Base-by-base conservation (phyloP, 1,140 invertebrate genomes). In the Camponotus pennsylvanicus region DNA sequence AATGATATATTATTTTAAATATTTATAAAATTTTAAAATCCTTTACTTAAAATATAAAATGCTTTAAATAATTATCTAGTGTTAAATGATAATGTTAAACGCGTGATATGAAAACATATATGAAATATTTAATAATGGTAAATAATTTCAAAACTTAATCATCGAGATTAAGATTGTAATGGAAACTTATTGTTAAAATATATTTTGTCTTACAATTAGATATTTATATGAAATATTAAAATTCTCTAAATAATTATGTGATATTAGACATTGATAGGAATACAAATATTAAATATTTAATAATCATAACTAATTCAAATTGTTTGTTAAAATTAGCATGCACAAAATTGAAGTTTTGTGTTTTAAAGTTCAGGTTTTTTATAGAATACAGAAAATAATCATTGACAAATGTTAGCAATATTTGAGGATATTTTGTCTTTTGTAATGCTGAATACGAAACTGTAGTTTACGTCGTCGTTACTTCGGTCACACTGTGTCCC, bases 391-490 rank as follows among this genome's bases (percentile, higher is more conserved):
- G 45, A 2, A 37, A 45, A 21, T 45, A 45, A 27, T 32, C 18
- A 11, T 52, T 21, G 13, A 11, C 27, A 34, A 15, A 64, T 21
- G 8, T 45, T 5, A 18, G 6, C 27, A 40, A 42, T 49, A 11
- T 75, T 49, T 8, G 2, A 73, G 34, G 52, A 13, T 4, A 40
- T 83, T 18, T 73, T 42, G 32, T 42, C 27, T 52, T 57, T 57
- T 40, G 45, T 40, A 42, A 73, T 18, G 8, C 7, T 27, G 21
- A 49, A 67, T 27, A 40, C 11, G 40, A 61, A 45, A 61, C 40
- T 59, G 21, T 80, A 78, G n/a, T 67, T 75, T 61, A 61, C 67
- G 57, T 73, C 18, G 40, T 37, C 11, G 18, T 82, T 61, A 73
- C 40, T 73, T 64, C 27, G 18, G 27, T 32, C 69, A 59, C 57